A percentile compares a stretch with the other conserved stretches of the same genome.
These are phyloP conservation scores for Mnemiopsis leidyi DNA, from an alignment of 37 sponge, comb jelly and placozoan species.

Conservation along the genomic window DNA sequence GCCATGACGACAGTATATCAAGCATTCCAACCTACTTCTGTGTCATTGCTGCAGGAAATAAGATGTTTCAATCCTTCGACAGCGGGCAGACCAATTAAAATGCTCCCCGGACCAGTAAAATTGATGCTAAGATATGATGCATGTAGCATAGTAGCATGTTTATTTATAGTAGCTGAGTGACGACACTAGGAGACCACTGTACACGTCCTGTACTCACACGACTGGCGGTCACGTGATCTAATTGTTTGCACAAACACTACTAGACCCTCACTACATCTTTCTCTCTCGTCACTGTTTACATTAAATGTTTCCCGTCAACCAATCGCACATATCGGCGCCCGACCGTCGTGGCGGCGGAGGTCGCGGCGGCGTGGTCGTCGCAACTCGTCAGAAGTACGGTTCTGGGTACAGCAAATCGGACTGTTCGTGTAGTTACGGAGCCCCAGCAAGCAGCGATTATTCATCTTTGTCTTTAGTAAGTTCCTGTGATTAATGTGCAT, in stretches of 20 bases:
- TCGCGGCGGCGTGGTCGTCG: background rate
- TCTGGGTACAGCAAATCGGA: constrained; percentile 50
- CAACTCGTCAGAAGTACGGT: background rate
- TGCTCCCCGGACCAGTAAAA: background rate
- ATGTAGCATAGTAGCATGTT: background rate
- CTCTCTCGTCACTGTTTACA: background rate
- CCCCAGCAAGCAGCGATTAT: background rate
- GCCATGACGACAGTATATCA: no score
- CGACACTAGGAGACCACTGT: background rate
- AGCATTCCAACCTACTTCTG: no score
- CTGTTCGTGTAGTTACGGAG: background rate
- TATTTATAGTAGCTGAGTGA: background rate
- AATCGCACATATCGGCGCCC: background rate
- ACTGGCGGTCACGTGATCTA: background rate
- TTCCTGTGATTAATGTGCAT: background rate
- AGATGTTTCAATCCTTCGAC: no score
- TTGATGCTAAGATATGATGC: background rate
- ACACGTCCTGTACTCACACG: background rate
- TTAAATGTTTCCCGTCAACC: constrained; percentile 22
- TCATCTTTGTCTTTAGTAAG: constrained; percentile 10
- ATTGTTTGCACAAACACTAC: background rate
- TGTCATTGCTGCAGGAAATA: no score
- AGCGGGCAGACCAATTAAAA: background rate
- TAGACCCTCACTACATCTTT: background rate
- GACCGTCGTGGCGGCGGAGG: background rate